phyloP scores from a whole-genome alignment of 2,888 invertebrate species.

The Cephus runcator region DNA sequence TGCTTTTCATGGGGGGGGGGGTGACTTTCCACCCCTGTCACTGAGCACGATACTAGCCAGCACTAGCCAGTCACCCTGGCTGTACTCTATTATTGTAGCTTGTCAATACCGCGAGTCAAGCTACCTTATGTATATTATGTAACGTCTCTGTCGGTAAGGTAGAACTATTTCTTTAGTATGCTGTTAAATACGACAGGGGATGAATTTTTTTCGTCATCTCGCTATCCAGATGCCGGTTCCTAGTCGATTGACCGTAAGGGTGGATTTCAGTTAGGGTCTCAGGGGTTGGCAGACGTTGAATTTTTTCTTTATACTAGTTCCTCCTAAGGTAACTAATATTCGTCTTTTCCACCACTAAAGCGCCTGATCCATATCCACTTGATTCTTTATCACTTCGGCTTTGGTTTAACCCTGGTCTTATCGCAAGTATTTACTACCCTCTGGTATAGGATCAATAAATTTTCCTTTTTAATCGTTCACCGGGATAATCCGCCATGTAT shows the following conservation, averaged over 20 bases:
- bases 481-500: background rate
- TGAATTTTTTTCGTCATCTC: background rate
- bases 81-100: background rate
- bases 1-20: background rate
- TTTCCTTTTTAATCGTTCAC: background rate
- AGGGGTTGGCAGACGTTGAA: too few relatives aligned
- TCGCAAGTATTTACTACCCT: background rate
- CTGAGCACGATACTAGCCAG: background rate
- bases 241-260: too few relatives aligned
- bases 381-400: background rate
- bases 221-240: background rate
- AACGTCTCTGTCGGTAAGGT: background rate
- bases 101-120: slow-evolving; percentile 15
- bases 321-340: too few relatives aligned
- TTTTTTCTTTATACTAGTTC: too few relatives aligned
- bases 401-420: background rate
- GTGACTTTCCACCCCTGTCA: background rate
- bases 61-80: background rate
- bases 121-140: background rate
- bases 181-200: background rate
- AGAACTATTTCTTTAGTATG: background rate
- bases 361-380: too few relatives aligned
- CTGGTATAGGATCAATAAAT: background rate
- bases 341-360: too few relatives aligned
- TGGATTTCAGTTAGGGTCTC: too few relatives aligned